Evolutionary conservation across 2,797 vertebrate species (phyloP), one percentile per base, ranked within the genome.

Genomic region (Micrastur ruficollis): DNA sequence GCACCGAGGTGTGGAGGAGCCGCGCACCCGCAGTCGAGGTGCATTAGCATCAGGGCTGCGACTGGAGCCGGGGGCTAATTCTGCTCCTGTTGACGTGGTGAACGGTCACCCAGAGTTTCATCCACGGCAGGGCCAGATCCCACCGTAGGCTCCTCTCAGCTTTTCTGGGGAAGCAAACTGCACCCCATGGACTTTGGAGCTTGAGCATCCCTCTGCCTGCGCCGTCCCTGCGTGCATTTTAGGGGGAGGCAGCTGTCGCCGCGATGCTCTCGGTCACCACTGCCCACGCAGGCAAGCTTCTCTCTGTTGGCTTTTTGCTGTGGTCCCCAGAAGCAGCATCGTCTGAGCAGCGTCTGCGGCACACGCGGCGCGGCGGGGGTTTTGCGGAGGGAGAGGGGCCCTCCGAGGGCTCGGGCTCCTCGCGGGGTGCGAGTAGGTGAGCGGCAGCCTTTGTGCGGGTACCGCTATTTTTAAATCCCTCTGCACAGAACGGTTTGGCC

Each of bases 101-200:
- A 66, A 1, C 46, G 2, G 11, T 47, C 66, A 21, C 11, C 47
- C 2, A 2, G 66, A 36, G 40, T 42, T 68, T 55, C 2, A 14
- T 55, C 49, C n/a, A n/a, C 0, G 1, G 38, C 55, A 20, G 42
- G 46, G 3, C 27, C 62, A n/a, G 7, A 40, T 86, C 62, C 73
- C 73, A 23, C 1, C 0, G 0, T 1, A 14, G 16, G 55, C 11
- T 42, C 7, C 17, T 46, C 0, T 34, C 22, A 1, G 2, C 32
- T 84, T 50, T 32, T 40, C 44, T 3, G 1, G 23, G 78, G 8
- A 3, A 40, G 31, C 63, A 59, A 17, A 44, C 29, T 11, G 42
- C 62, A 25, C 12, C 42, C 5, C 0, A 0, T 23, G 9, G 34
- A 1, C 25, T 76, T 42, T 0, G 19, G 55, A 86, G 25, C 18